A percentile compares a stretch with the other conserved stretches of the same genome.
phyloP scores from a whole-genome alignment of 2,797 vertebrate species.

The Acrossocheilus fasciatus region DNA sequence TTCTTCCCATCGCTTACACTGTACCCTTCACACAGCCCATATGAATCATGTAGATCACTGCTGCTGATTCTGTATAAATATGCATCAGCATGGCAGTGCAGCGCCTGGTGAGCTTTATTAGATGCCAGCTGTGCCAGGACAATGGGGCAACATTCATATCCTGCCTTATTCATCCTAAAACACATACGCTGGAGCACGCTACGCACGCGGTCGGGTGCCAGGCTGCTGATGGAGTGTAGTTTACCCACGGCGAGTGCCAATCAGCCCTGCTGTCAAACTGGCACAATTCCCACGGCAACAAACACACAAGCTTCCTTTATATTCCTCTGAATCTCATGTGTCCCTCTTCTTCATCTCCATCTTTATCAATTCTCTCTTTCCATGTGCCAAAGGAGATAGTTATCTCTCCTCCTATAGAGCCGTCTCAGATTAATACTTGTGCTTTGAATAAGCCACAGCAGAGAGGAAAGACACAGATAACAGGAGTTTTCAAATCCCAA shows the following conservation, averaged over 20 bases:
- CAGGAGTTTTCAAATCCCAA: constrained; percentile 56
- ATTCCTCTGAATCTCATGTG: constrained; percentile 26
- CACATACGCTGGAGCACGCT: background rate
- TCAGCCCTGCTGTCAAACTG: constrained; percentile 54
- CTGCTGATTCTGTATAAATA: constrained; percentile 48
- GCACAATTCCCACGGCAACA: constrained; percentile 49
- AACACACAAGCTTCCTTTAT: constrained; percentile 22
- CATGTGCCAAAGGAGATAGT: constrained; percentile 57
- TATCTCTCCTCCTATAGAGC: constrained; percentile 57
- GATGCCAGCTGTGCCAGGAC: constrained; percentile 61
- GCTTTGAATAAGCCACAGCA: constrained; percentile 54
- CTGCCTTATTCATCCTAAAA: constrained; percentile 48
- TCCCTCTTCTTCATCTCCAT: constrained; percentile 13
- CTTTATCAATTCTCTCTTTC: constrained; percentile 34
- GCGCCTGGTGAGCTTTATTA: constrained; percentile 52
- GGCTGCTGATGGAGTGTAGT: constrained; percentile 47
- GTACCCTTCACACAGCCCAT: background rate
- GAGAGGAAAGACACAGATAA: constrained; percentile 54
- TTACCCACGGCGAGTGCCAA: constrained; percentile 55
- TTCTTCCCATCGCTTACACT: background rate
- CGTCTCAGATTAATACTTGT: constrained; percentile 53
- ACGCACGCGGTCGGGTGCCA: constrained; percentile 30
- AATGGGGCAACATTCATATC: constrained; percentile 56
- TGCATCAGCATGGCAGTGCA: constrained; percentile 40
- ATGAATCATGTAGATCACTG: constrained; percentile 42